phyloP scores from a whole-genome alignment of 1,140 invertebrate genomes.

The Idris sp. region DNA sequence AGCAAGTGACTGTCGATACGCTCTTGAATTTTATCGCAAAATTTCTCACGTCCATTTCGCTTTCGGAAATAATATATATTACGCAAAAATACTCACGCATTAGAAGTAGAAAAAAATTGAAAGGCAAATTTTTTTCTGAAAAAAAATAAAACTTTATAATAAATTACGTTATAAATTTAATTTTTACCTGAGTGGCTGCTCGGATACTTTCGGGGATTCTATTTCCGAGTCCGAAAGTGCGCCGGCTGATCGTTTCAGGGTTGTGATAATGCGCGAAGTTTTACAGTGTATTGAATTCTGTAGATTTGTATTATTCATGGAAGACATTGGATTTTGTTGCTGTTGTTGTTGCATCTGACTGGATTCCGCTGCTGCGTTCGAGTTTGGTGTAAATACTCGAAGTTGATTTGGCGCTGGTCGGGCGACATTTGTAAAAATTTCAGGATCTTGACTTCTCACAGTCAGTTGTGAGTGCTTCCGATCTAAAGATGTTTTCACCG shows the following conservation, averaged over 20 bases:
- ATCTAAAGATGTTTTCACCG: slow-evolving; percentile 45
- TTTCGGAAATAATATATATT: too few relatives aligned
- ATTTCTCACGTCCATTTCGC: too few relatives aligned
- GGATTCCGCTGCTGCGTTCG: slow-evolving; percentile 57
- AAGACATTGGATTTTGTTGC: slow-evolving; percentile 71
- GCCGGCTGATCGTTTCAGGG: slow-evolving; percentile 64
- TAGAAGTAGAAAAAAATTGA: too few relatives aligned
- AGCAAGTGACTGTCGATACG: too few relatives aligned
- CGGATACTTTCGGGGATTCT: slow-evolving; percentile 27
- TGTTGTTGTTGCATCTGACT: slow-evolving; percentile 51
- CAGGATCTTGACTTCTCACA: slow-evolving; percentile 50
- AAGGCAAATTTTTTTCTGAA: too few relatives aligned
- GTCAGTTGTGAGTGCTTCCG: slow-evolving; percentile 72
- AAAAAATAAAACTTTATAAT: too few relatives aligned
- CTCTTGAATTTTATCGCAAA: too few relatives aligned
- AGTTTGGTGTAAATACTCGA: slow-evolving; percentile 38
- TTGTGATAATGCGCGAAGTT: slow-evolving; percentile 72
- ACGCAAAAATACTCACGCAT: too few relatives aligned
- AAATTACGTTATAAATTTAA: too few relatives aligned
- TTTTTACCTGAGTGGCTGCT: slow-evolving; percentile 40
- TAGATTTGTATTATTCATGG: slow-evolving; percentile 62
- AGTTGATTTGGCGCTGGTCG: slow-evolving; percentile 34
- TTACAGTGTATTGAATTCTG: slow-evolving; percentile 70
- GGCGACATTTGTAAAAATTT: slow-evolving; percentile 33
- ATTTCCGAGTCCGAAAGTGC: slow-evolving; percentile 64